These are phyloP conservation scores for Hirtodrosophila duncani DNA, from an alignment of 2,888 invertebrate genomes.

Conservation along the genomic window DNA sequence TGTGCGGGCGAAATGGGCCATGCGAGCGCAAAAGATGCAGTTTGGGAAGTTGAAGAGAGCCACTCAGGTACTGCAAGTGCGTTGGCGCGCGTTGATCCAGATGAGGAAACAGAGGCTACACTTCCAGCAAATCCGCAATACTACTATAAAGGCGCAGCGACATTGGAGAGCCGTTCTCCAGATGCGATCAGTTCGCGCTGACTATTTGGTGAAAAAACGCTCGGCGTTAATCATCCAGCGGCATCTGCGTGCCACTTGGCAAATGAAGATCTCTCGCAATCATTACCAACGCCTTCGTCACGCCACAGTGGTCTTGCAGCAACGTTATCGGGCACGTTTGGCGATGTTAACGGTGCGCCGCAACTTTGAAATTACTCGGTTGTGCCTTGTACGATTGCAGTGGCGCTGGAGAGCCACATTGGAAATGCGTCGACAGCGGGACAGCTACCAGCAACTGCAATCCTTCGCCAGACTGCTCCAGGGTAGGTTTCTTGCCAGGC, in stretches of 20 bases:
- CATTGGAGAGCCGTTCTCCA: conserved; percentile 76
- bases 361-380: conserved; percentile 41
- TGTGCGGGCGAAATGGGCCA: conserved; percentile 45
- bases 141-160: conserved; percentile 77
- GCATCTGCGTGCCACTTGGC: conserved; percentile 49
- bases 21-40: conserved; percentile 42
- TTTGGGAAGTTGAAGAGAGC: conserved; percentile 45
- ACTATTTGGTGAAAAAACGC: conserved; percentile 47
- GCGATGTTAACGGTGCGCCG: conserved; percentile 64
- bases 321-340: conserved; percentile 47
- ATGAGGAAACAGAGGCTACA: conserved; percentile 40
- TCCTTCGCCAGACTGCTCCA: conserved; percentile 66
- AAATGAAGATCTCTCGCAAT: conserved; percentile 48
- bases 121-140: conserved; percentile 56
- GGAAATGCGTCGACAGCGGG: conserved; percentile 53
- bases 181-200: conserved; percentile 58
- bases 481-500: conserved; percentile 60
- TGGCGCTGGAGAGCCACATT: conserved; percentile 74
- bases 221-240: conserved; percentile 70
- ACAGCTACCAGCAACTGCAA: conserved; percentile 59
- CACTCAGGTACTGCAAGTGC: conserved; percentile 47
- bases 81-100: conserved; percentile 53
- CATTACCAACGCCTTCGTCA: conserved; percentile 32
- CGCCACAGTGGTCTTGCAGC: conserved; percentile 49
- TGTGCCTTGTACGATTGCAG: conserved; percentile 66